Evolutionary conservation across 2,797 vertebrate genomes (phyloP).

Genomic region (Amniataba percoides): DNA sequence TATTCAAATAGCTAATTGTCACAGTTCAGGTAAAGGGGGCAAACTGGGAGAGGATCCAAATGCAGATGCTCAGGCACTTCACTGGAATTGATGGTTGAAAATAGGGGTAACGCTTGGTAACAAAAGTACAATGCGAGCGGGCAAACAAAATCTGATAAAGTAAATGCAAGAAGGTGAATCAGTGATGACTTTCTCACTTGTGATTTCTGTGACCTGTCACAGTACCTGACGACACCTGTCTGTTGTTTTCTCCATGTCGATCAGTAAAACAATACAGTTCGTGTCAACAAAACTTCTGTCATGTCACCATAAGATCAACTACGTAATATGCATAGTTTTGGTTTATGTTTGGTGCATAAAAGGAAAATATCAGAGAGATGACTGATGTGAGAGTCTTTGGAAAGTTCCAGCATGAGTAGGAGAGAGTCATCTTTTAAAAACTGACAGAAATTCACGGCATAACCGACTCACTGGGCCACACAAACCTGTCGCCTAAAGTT

Average conservation of each 20-base stretch:
- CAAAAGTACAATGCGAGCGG: neutral
- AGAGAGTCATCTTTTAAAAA: neutral
- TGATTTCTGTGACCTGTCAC: neutral
- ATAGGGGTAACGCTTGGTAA: slow-evolving; percentile 11
- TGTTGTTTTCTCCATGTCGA: too few relatives aligned
- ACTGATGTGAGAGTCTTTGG: too few relatives aligned
- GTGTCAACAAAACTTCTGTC: too few relatives aligned
- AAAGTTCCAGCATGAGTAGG: neutral
- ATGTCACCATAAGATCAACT: neutral
- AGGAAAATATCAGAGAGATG: neutral
- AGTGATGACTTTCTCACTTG: neutral
- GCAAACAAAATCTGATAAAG: slow-evolving; percentile 3
- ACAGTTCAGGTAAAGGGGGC: slow-evolving; percentile 10
- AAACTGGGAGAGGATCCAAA: neutral
- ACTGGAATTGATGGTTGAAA: neutral
- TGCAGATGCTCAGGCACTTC: neutral
- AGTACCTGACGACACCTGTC: neutral
- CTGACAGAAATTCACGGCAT: neutral
- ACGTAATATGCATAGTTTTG: neutral
- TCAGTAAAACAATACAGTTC: neutral
- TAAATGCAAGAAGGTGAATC: slow-evolving; percentile 2
- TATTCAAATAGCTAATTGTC: slow-evolving; percentile 26
- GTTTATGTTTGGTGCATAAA: neutral
- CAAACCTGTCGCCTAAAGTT: neutral
- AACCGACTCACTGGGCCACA: neutral